Base-by-base conservation (phyloP, 2,113 vertebrate species). In the Gulo gulo region DNA sequence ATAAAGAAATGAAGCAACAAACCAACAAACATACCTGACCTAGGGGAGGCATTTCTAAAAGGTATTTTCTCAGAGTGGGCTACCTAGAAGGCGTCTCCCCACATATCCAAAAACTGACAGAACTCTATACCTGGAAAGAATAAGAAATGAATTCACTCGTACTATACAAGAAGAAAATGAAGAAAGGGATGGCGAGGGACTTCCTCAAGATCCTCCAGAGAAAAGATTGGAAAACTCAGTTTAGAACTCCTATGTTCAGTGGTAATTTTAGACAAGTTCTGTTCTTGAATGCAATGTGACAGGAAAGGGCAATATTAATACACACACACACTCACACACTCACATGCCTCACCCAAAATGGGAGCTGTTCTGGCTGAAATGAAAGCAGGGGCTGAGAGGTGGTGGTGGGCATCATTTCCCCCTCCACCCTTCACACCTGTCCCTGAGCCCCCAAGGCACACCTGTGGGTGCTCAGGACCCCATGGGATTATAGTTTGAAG, bases 401-500 rank as follows among this genome's bases (percentile, higher is more conserved):
- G 0, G 4, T 23, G 8, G 11, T 10, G 39, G 39, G 50, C 26
- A 13, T 80, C 14, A 20, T 34, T 52, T 74, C 15, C 26, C 23
- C 26, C 34, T 67, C 13, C 26, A 50, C 12, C 57, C 31, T 12
- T 45, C 29, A 57, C 4, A 6, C 5, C 5, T 24, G 23, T 6
- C 55, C 13, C n/a, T 23, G 29, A 47, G 7, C 4, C 52, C 14
- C 20, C 0, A 5, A 36, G 16, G 5, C 12, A 39, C 1, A 1
- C 4, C 29, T 83, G 34, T 42, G 61, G 61, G 4, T 65, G 14
- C 34, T 26, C 29, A 65, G n/a, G 63, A 52, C 26, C 45, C 71
- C 1, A 3, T 47, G 20, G 14, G 42, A 31, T 14, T 24, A 76
- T 20, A 21, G 2, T 90, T 16, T 92, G n/a, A 93, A 93, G 65